Conservation (phyloP, 2,113 vertebrate species). For the Lucifuga dentata region DNA sequence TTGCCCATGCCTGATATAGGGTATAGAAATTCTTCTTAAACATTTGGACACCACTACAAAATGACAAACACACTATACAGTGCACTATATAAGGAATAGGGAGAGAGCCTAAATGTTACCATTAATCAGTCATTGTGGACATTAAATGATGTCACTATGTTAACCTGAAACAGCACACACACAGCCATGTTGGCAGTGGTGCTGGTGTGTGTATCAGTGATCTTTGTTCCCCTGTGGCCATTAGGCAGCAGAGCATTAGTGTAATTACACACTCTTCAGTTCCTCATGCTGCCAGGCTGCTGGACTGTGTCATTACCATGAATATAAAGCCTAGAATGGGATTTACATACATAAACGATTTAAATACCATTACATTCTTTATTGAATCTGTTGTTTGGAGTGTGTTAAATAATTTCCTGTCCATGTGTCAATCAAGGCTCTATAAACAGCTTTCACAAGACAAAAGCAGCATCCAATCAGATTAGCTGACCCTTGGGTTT, state of each 20-base stretch:
- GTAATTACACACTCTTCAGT: conserved; percentile 79
- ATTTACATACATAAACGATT: conserved; percentile 78
- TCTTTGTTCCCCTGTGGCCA: conserved; percentile 71
- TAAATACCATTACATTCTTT: conserved; percentile 71
- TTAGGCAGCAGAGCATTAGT: conserved; percentile 76
- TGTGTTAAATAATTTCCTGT: conserved; percentile 56
- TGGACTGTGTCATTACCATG: conserved; percentile 74
- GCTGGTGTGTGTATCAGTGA: conserved; percentile 54
- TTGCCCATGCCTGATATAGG: too few relatives aligned
- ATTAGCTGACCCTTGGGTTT: conserved; percentile 1
- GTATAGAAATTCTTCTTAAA: too few relatives aligned
- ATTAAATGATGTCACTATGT: too few relatives aligned
- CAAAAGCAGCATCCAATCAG: conserved; percentile 32
- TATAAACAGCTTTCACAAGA: conserved; percentile 35
- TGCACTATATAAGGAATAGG: too few relatives aligned
- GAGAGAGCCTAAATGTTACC: too few relatives aligned
- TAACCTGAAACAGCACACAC: background rate
- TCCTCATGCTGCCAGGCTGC: conserved; percentile 64
- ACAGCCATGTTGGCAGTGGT: background rate
- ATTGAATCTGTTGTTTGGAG: conserved; percentile 68
- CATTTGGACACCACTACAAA: too few relatives aligned
- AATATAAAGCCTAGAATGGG: conserved; percentile 73
- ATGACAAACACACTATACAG: too few relatives aligned
- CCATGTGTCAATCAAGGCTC: conserved; percentile 37
- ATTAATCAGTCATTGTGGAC: too few relatives aligned